Percentiles rank a stretch among this genome's conserved stretches.
phyloP scores from a whole-genome alignment of 2,113 vertebrate genomes.

The Ctenodactylus gundi region DNA sequence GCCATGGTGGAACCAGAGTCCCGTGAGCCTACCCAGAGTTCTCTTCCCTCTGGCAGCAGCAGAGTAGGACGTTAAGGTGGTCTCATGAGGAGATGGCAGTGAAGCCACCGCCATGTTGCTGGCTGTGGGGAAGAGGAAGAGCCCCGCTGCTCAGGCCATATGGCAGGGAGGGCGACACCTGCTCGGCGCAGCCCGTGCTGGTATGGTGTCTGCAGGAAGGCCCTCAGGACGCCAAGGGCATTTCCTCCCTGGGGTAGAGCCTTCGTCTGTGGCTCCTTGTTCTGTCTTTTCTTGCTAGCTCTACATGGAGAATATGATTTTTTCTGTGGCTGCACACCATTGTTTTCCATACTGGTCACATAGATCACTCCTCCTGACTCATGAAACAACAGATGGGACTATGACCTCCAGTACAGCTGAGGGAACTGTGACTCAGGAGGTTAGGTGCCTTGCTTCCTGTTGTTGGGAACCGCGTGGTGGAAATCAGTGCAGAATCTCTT shows the following conservation, averaged over 20 bases:
- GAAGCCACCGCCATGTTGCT: not conserved
- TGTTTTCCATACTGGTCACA: constrained; percentile 9
- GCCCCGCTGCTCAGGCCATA: constrained; percentile 67
- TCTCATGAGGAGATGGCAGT: constrained; percentile 45
- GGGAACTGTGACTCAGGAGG: constrained; percentile 11
- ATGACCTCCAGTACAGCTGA: not conserved
- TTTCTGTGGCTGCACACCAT: not conserved
- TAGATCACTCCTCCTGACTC: not conserved
- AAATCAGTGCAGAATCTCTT: constrained; percentile 41
- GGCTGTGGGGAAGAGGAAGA: constrained; percentile 21
- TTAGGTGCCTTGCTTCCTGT: not conserved
- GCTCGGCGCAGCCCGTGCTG: constrained; percentile 38
- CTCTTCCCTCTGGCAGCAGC: not conserved
- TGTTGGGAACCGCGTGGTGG: constrained; percentile 1
- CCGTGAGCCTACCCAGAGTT: not conserved
- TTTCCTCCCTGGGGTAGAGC: not conserved
- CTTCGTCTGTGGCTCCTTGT: not conserved
- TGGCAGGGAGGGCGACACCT: constrained; percentile 63
- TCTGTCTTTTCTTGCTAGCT: constrained; percentile 15
- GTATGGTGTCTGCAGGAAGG: constrained; percentile 8
- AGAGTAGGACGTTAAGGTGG: constrained; percentile 39
- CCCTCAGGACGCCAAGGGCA: constrained; percentile 36
- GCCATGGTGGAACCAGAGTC: not conserved
- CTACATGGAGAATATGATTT: not conserved
- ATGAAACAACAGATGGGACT: constrained; percentile 26